Conservation (phyloP, 2,113 vertebrate species). For the Pterocles gutturalis region DNA sequence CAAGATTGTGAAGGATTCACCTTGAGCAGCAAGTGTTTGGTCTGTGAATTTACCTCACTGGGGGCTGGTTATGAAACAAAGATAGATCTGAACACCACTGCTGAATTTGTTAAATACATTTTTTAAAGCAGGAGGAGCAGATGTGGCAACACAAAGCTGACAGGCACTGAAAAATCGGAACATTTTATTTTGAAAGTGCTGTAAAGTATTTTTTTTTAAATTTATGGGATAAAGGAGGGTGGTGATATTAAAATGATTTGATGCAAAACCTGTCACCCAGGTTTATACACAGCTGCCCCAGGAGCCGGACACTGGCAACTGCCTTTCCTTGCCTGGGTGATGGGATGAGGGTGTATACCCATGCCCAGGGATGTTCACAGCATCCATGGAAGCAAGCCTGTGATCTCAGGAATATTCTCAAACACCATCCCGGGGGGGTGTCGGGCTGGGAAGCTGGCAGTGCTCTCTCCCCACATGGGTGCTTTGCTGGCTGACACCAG, state of each 20-base stretch:
- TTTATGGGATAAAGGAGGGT: no score
- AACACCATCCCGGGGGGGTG: fast-evolving
- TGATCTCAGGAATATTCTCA: background rate
- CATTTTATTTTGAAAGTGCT: background rate
- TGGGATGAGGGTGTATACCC: background rate
- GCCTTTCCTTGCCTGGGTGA: background rate
- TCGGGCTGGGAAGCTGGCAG: background rate
- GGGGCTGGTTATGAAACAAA: background rate
- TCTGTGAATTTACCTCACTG: background rate
- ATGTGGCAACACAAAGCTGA: background rate
- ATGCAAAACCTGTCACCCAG: fast-evolving
- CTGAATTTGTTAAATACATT: background rate
- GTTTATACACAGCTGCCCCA: fast-evolving
- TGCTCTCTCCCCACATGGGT: fast-evolving
- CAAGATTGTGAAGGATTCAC: background rate
- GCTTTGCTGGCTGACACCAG: background rate
- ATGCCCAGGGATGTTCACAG: fast-evolving
- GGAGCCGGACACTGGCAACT: background rate
- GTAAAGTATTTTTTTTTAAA: background rate
- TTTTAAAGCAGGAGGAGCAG: background rate
- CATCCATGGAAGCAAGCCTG: background rate
- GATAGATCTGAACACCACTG: background rate
- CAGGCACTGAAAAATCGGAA: background rate
- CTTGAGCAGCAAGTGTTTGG: background rate
- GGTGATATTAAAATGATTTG: background rate